phyloP scores from a whole-genome alignment of 2,888 invertebrate species.

The Brenthis daphne region DNA sequence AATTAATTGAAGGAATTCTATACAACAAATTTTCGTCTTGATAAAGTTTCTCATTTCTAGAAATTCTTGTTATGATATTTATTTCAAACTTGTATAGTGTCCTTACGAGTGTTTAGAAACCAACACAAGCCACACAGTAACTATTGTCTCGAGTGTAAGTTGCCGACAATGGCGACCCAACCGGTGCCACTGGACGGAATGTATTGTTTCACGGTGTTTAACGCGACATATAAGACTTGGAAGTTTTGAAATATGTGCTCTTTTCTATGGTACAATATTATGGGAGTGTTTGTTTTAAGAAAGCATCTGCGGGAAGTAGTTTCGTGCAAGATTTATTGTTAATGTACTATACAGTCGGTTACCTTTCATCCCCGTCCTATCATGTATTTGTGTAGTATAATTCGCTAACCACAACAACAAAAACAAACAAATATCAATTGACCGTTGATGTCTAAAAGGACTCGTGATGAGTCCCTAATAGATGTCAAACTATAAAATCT shows the following conservation, averaged over 20 bases:
- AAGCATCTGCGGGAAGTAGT: background rate
- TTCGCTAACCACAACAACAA: too few species aligned
- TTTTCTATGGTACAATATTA: background rate
- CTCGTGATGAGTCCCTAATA: too few species aligned
- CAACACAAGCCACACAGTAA: constrained; percentile 20
- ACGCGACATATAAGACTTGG: constrained; percentile 28
- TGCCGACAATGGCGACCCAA: constrained; percentile 32
- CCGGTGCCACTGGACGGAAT: constrained; percentile 33
- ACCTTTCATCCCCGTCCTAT: too few species aligned
- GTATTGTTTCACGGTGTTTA: constrained; percentile 36
- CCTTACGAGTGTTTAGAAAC: constrained; percentile 5
- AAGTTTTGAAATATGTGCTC: constrained; percentile 22
- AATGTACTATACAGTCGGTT: too few species aligned
- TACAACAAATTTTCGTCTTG: too few species aligned
- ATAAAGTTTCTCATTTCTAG: too few species aligned
- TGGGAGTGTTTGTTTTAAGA: background rate
- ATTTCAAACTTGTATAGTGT: background rate
- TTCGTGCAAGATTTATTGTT: background rate
- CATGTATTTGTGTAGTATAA: too few species aligned
- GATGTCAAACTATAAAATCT: too few species aligned
- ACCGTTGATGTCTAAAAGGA: too few species aligned
- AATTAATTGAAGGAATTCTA: too few species aligned
- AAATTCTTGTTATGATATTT: background rate
- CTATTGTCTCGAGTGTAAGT: constrained; percentile 31
- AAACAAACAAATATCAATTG: too few species aligned